Base-by-base conservation (phyloP, 1,140 invertebrate genomes). In the Hylaeus volcanicus region DNA sequence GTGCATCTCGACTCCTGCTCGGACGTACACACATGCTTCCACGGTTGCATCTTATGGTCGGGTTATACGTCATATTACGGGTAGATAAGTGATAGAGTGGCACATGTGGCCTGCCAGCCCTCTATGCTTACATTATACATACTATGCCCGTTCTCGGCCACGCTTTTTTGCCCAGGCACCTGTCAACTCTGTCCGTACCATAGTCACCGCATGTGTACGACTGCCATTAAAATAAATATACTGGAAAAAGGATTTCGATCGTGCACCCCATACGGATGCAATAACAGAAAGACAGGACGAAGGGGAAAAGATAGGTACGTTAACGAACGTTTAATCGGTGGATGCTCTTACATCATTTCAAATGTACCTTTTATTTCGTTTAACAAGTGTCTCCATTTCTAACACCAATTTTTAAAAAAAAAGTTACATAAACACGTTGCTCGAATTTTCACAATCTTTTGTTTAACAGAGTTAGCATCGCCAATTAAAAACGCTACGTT, bases 51-150 rank as follows among this genome's bases (percentile, higher is more conserved):
- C 78, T 81, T 79, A 81, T 75, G 75, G 69, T 55, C 80, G 66
- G 70, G 75, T 70, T 79, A 72, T 87, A 88, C 58, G 75, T 86
- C 84, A 87, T 87, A 90, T 89, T 88, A 88, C 78, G 89, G 82
- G 88, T 90, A 92, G 89, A 90, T 90, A 90, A 92, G 90, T 90
- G 89, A 92, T 91, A 90, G 89, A 91, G 85, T 85, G 86, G 87
- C 91, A 92, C 91, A 92, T 92, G 90, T 92, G 91, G 91, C 88
- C 86, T 90, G 91, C 90, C 91, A 92, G 91, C 90, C 90, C 90
- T 91, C 87, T 89, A 84, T 90, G 90, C 89, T 90, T 91, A 91
- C 89, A 89, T 91, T 90, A 90, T 90, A 88, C 86, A 82, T 83
- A 82, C 89, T 86, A 79, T 77, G 66, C 82, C 43, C 71, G 80